Evolutionary conservation across 2,888 invertebrate genomes (phyloP).

Genomic region (Zele albiditarsus): DNA sequence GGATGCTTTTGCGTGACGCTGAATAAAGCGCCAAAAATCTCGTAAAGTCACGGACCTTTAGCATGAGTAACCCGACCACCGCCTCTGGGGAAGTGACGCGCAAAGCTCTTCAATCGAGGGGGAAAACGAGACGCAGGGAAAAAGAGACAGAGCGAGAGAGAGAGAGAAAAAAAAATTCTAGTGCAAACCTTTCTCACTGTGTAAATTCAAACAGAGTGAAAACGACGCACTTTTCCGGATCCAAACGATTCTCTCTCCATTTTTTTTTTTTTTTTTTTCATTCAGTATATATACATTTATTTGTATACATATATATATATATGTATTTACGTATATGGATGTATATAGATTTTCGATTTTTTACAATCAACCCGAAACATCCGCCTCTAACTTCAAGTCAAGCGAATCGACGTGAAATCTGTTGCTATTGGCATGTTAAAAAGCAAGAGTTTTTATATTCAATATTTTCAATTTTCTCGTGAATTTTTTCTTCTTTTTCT

Average conservation of each 20-base stretch:
- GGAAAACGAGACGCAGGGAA: slow-evolving; percentile 8
- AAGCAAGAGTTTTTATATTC: not conserved
- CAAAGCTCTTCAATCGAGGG: slow-evolving; percentile 44
- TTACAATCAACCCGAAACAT: slow-evolving; percentile 7
- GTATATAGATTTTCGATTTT: not conserved
- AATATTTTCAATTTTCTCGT: slow-evolving; percentile 3
- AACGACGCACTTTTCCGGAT: slow-evolving; percentile 48
- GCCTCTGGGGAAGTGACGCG: slow-evolving; percentile 28
- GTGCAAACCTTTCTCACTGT: slow-evolving; percentile 53
- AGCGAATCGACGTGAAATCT: not conserved
- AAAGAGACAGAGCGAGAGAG: not conserved
- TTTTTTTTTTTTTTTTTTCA: slow-evolving; percentile 27
- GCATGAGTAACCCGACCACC: slow-evolving; percentile 29
- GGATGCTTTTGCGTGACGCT: slow-evolving; percentile 29
- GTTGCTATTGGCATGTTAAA: not conserved
- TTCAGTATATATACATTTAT: slow-evolving; percentile 4
- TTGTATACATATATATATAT: not conserved
- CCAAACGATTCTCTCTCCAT: slow-evolving; percentile 29
- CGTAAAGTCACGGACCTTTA: slow-evolving; percentile 53
- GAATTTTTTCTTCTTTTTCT: not conserved
- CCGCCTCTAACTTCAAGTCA: not conserved
- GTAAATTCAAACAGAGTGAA: slow-evolving; percentile 62
- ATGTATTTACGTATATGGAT: too few species aligned
- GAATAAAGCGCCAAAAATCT: slow-evolving; percentile 48
- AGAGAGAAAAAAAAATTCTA: slow-evolving; percentile 31